A percentile compares a stretch with the other conserved stretches of the same genome.
These are phyloP conservation scores for Caradrina kadenii DNA, from an alignment of 2,888 invertebrate species.

Conservation along the genomic window DNA sequence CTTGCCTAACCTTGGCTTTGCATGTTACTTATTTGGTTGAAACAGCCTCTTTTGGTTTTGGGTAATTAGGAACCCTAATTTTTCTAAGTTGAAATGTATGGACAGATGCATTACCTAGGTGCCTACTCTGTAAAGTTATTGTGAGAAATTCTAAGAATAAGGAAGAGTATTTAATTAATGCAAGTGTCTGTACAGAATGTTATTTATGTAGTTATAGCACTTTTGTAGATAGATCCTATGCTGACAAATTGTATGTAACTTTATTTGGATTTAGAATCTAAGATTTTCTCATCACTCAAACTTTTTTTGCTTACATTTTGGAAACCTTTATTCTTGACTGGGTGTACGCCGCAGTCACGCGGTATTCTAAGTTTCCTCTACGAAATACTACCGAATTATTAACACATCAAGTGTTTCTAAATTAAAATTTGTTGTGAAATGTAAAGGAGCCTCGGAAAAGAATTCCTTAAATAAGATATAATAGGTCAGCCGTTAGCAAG, in stretches of 20 bases:
- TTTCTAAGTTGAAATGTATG: conserved; percentile 24
- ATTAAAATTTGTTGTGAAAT: conserved; percentile 13
- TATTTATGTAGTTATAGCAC: conserved; percentile 42
- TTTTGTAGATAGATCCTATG: conserved; percentile 16
- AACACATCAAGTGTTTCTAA: no score
- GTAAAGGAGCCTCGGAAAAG: background rate
- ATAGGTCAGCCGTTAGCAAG: conserved; percentile 35
- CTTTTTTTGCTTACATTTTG: conserved; percentile 29
- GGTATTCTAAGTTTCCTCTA: conserved; percentile 6
- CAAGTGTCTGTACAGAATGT: conserved; percentile 21
- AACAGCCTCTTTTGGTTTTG: conserved; percentile 90
- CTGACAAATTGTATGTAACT: background rate
- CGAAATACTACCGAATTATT: no score
- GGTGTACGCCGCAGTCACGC: conserved; percentile 17
- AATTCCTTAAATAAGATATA: conserved; percentile 36
- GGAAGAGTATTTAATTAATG: background rate
- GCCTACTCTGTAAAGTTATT: background rate
- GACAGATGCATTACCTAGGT: conserved; percentile 24
- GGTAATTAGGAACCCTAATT: conserved; percentile 60
- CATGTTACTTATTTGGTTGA: conserved; percentile 82
- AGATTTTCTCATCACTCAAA: background rate
- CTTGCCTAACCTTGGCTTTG: conserved; percentile 76
- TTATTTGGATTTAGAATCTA: background rate
- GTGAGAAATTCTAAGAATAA: background rate
- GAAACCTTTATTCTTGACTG: conserved; percentile 1